A percentile compares a stretch with the other conserved stretches of the same genome.
phyloP scores from a whole-genome alignment of 2,888 invertebrate species.

The Pantelozetes paolii region DNA sequence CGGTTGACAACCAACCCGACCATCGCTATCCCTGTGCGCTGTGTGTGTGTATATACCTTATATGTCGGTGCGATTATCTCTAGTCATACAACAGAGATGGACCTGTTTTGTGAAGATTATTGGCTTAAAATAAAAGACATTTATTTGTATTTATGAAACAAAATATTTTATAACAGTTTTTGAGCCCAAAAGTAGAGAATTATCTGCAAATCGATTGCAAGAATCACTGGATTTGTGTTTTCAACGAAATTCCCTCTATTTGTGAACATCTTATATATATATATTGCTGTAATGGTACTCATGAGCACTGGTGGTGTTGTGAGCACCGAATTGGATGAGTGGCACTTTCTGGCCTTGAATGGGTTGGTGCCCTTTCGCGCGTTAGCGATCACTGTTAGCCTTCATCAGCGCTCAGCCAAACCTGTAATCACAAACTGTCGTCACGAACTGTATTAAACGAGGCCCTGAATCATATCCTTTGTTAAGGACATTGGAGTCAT shows the following conservation, averaged over 20 bases:
- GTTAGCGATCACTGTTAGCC: constrained; percentile 16
- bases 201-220: neutral
- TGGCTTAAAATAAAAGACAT: neutral
- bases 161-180: neutral
- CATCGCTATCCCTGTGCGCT: too few species aligned
- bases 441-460: constrained; percentile 38
- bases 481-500: constrained; percentile 35
- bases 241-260: too few species aligned
- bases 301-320: neutral
- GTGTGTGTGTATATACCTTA: neutral
- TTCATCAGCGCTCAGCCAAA: constrained; percentile 32
- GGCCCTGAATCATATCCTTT: constrained; percentile 36
- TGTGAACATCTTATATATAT: too few species aligned
- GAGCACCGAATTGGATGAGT: constrained; percentile 30
- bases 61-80: neutral
- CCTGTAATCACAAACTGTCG: constrained; percentile 36
- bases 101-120: too few species aligned
- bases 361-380: constrained; percentile 27
- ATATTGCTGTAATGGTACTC: too few species aligned
- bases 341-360: constrained; percentile 36
- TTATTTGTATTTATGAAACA: too few species aligned
- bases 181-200: neutral
- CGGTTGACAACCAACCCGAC: constrained; percentile 8
- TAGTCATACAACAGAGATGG: too few species aligned
- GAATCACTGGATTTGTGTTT: too few species aligned